These are phyloP conservation scores for Halichoerus grypus DNA, from an alignment of 2,113 vertebrate species.

Conservation along the genomic window DNA sequence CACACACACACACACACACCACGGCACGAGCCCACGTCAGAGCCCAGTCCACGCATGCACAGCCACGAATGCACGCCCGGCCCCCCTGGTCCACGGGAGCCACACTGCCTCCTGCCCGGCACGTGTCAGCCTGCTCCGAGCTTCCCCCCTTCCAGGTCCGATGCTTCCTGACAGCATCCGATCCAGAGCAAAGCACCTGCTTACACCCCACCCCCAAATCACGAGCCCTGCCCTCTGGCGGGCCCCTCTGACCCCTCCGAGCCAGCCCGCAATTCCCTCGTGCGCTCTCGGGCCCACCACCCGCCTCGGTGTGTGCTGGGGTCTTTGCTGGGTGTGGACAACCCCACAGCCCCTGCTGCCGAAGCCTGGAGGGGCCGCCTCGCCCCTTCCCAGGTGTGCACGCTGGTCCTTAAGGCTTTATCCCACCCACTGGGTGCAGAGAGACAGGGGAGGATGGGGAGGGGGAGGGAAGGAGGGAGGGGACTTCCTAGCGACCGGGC, in stretches of 20 bases:
- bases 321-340: background rate
- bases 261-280: background rate
- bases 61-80: background rate
- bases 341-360: no score
- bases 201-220: background rate
- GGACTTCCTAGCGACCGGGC: background rate
- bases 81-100: background rate
- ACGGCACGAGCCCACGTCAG: background rate
- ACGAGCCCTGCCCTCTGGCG: background rate
- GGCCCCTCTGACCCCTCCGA: background rate
- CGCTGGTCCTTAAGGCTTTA: background rate
- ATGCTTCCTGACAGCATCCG: background rate
- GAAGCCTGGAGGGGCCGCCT: background rate
- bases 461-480: no score
- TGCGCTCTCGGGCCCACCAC: background rate
- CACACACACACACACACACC: background rate
- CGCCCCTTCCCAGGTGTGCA: background rate
- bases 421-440: background rate
- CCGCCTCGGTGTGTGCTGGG: background rate
- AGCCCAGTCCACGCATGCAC: background rate
- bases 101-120: background rate
- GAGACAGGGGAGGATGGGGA: rapidly evolving
- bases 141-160: no score
- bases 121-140: background rate
- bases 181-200: background rate